These are phyloP conservation scores for Nasonovia ribisnigri DNA, from an alignment of 2,888 invertebrate genomes.

Conservation along the genomic window DNA sequence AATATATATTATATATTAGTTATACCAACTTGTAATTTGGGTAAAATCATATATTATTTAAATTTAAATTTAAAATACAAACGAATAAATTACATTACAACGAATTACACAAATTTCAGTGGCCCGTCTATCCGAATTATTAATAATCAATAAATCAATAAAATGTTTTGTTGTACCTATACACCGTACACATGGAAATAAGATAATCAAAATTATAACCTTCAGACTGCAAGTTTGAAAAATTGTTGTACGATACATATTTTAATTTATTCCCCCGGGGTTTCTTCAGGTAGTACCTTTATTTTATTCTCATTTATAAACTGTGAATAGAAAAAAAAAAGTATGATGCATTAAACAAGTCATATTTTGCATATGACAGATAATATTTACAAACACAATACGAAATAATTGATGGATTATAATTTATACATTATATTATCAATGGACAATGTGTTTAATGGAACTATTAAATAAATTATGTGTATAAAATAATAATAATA, in stretches of 20 bases:
- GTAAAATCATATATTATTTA: background rate
- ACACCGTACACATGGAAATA: background rate
- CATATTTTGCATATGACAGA: slow-evolving; percentile 8
- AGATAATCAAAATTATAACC: background rate
- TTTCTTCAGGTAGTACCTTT: background rate
- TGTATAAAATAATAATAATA: background rate
- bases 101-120: background rate
- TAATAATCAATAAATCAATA: slow-evolving; percentile 2
- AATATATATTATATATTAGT: background rate
- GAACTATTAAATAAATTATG: background rate
- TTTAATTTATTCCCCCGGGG: background rate
- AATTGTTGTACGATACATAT: background rate
- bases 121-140: background rate
- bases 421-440: background rate
- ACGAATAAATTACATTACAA: background rate
- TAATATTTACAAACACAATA: background rate
- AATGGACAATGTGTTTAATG: background rate
- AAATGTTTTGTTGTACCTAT: background rate
- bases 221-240: background rate
- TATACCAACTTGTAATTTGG: background rate
- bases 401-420: background rate
- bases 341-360: background rate
- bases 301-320: slow-evolving; percentile 3
- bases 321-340: background rate
- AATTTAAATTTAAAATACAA: background rate